Conservation (phyloP, 2,113 vertebrate genomes). For the Pipa parva region DNA sequence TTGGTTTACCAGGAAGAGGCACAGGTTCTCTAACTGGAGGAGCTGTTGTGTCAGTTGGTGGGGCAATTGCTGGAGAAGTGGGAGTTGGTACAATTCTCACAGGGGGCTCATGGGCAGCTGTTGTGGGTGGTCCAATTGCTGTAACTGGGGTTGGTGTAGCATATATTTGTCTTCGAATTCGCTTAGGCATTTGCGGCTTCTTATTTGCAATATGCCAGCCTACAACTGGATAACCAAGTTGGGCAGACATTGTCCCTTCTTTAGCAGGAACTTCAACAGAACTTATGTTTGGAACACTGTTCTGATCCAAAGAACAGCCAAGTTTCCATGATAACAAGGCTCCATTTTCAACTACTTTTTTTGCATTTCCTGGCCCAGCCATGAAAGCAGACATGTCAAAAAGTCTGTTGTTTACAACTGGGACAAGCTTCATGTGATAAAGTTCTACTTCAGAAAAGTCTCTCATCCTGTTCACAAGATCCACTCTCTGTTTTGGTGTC, state of each 20-base stretch:
- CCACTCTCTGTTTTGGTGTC: conserved; percentile 80
- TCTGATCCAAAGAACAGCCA: conserved; percentile 86
- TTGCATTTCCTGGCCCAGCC: conserved; percentile 95
- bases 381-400: conserved; percentile 98
- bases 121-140: conserved; percentile 79
- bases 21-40: conserved; percentile 86
- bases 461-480: conserved; percentile 76
- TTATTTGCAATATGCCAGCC: conserved; percentile 98
- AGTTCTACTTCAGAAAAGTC: conserved; percentile 83
- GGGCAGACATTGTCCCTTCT: conserved; percentile 87
- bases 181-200: conserved; percentile 82
- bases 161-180: conserved; percentile 83
- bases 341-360: conserved; percentile 94
- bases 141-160: conserved; percentile 90
- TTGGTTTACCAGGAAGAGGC: conserved; percentile 81
- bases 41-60: conserved; percentile 75
- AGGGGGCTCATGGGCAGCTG: conserved; percentile 76
- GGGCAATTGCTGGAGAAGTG: conserved; percentile 81
- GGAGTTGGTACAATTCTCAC: conserved; percentile 84
- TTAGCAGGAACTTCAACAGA: conserved; percentile 85
- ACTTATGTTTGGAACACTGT: conserved; percentile 82
- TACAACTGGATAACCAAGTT: conserved; percentile 87
- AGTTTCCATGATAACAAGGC: conserved; percentile 91
- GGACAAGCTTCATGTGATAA: conserved; percentile 85
- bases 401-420: conserved; percentile 92